A percentile compares a stretch with the other conserved stretches of the same genome.
Evolutionary conservation across 2,113 vertebrate species (phyloP).

Genomic region (Neogobius melanostomus): DNA sequence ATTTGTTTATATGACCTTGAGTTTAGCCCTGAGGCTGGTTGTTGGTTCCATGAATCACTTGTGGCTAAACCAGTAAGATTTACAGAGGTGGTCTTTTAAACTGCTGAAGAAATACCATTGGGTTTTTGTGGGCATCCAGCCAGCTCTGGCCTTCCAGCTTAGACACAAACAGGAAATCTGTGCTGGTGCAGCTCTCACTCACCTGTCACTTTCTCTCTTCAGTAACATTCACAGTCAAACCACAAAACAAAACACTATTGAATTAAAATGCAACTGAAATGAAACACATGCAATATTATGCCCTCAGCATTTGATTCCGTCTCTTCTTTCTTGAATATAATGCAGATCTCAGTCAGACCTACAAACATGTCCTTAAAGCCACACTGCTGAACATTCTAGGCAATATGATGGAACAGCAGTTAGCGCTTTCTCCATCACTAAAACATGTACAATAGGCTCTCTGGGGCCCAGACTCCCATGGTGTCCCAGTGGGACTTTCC

Average conservation of each 20-base stretch:
- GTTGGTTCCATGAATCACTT: constrained; percentile 42
- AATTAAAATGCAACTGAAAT: too few species aligned
- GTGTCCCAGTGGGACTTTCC: too few species aligned
- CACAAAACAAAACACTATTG: not conserved
- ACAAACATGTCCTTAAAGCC: too few species aligned
- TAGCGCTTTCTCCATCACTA: too few species aligned
- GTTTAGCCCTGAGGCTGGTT: constrained; percentile 26
- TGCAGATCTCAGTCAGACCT: too few species aligned
- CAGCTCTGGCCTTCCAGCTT: constrained; percentile 46
- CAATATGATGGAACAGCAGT: too few species aligned
- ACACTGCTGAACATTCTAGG: too few species aligned
- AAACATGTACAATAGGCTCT: too few species aligned
- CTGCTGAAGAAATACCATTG: constrained; percentile 6
- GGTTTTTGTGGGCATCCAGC: constrained; percentile 54
- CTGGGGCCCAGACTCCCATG: too few species aligned
- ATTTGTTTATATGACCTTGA: constrained; percentile 50
- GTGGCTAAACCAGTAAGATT: not conserved
- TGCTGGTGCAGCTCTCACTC: constrained; percentile 15
- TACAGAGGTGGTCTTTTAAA: constrained; percentile 43
- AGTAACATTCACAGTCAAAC: not conserved
- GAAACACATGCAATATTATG: too few species aligned
- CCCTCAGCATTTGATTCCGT: too few species aligned
- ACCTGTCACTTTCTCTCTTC: constrained; percentile 29
- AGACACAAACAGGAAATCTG: constrained; percentile 39
- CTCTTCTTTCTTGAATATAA: too few species aligned